Base-by-base conservation (phyloP, 2,888 invertebrate species). In the Cephonodes hylas region DNA sequence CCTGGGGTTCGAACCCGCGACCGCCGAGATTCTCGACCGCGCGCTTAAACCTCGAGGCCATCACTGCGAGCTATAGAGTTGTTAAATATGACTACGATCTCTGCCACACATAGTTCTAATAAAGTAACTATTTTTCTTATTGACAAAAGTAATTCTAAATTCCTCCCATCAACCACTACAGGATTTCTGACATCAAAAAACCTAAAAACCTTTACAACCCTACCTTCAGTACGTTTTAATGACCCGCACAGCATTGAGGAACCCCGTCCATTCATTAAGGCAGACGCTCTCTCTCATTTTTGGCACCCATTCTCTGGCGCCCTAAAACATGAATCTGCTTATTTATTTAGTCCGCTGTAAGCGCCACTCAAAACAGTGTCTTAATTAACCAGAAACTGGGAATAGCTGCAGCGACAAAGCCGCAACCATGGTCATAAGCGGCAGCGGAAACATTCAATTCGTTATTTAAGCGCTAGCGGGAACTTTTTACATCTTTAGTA, bases 321-420 rank as follows among this genome's bases (percentile, higher is more conserved):
- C 45, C 48, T 38, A 25, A 63, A 58, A 63, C 58, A 44, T n/a
- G 63, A 53, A 64, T 59, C 42, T 70, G 69, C 79, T 88, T 87
- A 89, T 89, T 88, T 89, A 89, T 89, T 88, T 86, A 88, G 82
- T 70, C 66, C 82, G 70, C 81, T 74, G 80, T 85, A 85, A 91
- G 90, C 89, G 89, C 84, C 89, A 89, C 89, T 89, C 88, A 83
- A 83, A 87, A 88, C 87, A 85, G 78, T 86, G 89, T 88, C 89
- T 88, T 90, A 91, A 91, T 91, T 90, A 91, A 91, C 89, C 88
- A 87, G 86, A 85, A 82, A 82, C 86, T 79, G 83, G 73, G 84
- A 79, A 81, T 79, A 75, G 81, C 79, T 83, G 84, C 85, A 80
- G 74, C 71, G 68, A 65, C 63, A 63, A 25, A 68, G 76, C 46